phyloP scores from a whole-genome alignment of 2,888 invertebrate species.

The Neoaliturus tenellus region DNA sequence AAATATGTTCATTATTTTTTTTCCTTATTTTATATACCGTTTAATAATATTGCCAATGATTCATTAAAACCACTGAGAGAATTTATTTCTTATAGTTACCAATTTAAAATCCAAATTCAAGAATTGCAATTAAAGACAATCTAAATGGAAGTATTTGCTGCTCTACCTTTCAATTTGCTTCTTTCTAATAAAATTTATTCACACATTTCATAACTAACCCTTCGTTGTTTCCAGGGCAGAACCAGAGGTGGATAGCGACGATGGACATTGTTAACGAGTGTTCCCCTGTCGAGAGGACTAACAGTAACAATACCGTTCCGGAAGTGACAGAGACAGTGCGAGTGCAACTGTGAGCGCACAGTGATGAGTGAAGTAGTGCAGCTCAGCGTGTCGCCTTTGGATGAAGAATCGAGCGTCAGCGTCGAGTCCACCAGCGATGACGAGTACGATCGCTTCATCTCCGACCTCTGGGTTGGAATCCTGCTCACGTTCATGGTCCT shows the following conservation, averaged over 20 bases:
- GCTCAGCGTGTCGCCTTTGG: not conserved
- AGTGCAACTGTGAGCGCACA: too few species aligned
- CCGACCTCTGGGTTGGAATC: constrained; percentile 79
- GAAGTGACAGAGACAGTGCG: not conserved
- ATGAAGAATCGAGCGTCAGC: not conserved
- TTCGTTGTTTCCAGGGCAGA: not conserved
- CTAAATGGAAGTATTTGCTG: too few species aligned
- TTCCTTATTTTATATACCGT: too few species aligned
- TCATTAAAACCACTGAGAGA: too few species aligned
- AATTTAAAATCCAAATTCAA: too few species aligned
- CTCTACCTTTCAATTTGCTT: too few species aligned
- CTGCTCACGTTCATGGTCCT: constrained; percentile 78
- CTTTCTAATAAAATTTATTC: too few species aligned
- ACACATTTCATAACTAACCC: not conserved
- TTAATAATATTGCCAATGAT: too few species aligned
- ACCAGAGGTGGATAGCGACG: not conserved
- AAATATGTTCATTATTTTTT: too few species aligned
- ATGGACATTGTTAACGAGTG: not conserved
- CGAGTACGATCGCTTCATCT: constrained; percentile 57
- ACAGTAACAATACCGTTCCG: not conserved
- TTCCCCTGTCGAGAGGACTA: not conserved
- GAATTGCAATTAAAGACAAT: too few species aligned
- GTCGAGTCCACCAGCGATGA: not conserved
- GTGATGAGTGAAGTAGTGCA: constrained; percentile 9
- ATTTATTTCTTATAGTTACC: too few species aligned